Conservation (phyloP, 2,888 invertebrate species). For the Onchidella celtica region DNA sequence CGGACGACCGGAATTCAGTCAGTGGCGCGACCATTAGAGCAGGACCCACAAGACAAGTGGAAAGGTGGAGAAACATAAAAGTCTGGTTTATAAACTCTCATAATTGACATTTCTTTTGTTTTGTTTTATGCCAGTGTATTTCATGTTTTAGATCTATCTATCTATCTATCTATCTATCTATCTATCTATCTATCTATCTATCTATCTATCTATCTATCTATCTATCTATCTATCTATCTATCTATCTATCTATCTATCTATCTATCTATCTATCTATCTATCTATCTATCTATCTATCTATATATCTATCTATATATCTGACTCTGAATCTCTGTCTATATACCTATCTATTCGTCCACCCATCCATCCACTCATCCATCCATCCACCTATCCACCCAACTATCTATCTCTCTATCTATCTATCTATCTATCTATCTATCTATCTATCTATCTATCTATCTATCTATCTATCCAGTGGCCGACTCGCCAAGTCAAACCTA, state of each 20-base stretch:
- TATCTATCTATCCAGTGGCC: not conserved
- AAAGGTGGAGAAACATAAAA: too few species aligned
- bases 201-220: not conserved
- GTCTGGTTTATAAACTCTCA: too few species aligned
- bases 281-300: too few species aligned
- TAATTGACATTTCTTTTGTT: not conserved
- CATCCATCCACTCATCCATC: too few species aligned
- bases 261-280: not conserved
- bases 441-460: not conserved
- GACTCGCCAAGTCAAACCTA: not conserved
- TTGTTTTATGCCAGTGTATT: not conserved
- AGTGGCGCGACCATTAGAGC: too few species aligned
- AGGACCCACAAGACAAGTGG: too few species aligned
- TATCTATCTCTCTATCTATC: too few species aligned
- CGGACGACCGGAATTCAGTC: too few species aligned
- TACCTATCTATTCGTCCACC: not conserved
- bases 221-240: not conserved
- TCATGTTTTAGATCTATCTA: not conserved
- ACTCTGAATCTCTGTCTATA: not conserved
- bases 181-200: not conserved
- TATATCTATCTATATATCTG: too few species aligned
- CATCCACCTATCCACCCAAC: too few species aligned
- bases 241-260: not conserved
- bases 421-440: not conserved
- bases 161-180: not conserved